phyloP scores from a whole-genome alignment of 2,888 invertebrate species.

The Embidobia sp. region DNA sequence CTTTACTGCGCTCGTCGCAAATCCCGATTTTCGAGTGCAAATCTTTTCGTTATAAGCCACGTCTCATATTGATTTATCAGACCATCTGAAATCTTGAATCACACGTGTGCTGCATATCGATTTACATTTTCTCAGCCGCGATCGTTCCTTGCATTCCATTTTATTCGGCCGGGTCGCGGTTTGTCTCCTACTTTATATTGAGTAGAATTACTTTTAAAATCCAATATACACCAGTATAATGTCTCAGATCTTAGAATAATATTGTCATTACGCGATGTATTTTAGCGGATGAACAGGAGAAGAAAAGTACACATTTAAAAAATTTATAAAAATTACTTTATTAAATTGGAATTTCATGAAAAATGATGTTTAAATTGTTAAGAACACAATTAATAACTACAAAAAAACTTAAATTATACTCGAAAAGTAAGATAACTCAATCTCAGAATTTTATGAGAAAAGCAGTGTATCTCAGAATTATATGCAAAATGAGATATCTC shows the following conservation, averaged over 20 bases:
- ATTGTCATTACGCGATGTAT: not conserved
- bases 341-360: too few species aligned
- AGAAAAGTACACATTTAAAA: not conserved
- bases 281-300: too few species aligned
- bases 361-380: too few species aligned
- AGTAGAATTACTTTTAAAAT: not conserved
- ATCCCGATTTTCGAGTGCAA: conserved; percentile 32
- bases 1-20: conserved; percentile 12
- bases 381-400: too few species aligned
- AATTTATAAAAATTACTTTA: too few species aligned
- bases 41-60: conserved; percentile 48
- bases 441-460: too few species aligned
- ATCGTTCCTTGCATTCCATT: not conserved
- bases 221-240: too few species aligned
- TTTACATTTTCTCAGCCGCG: conserved; percentile 4
- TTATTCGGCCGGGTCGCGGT: not conserved
- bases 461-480: too few species aligned
- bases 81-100: conserved; percentile 23
- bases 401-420: too few species aligned
- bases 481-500: too few species aligned
- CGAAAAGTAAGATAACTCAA: too few species aligned
- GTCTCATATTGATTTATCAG: conserved; percentile 57
- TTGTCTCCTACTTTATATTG: not conserved
- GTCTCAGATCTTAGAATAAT: not conserved
- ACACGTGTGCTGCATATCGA: conserved; percentile 38